A percentile compares a stretch with the other conserved stretches of the same genome.
These are phyloP conservation scores for Morus bassanus DNA, from an alignment of 2,797 vertebrate species.

Conservation along the genomic window DNA sequence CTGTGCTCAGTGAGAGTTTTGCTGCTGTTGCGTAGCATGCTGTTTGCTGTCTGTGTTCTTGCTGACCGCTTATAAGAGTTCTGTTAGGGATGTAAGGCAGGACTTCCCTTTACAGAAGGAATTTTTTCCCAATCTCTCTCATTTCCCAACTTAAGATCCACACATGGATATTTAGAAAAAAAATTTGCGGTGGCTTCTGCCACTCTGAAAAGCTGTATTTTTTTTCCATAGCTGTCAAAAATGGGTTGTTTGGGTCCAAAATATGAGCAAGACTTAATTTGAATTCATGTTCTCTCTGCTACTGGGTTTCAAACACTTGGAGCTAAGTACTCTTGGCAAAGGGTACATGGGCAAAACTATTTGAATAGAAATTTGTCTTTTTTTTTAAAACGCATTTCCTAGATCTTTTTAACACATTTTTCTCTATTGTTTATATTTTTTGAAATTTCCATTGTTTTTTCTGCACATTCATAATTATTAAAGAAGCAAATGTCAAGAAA, in stretches of 20 bases:
- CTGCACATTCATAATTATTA: not conserved
- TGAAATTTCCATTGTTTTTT: not conserved
- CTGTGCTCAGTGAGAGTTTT: not conserved
- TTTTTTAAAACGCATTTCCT: not conserved
- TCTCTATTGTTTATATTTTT: not conserved
- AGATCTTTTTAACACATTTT: not conserved
- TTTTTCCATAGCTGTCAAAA: not conserved
- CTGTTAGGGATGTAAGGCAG: not conserved
- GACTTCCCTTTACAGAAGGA: not conserved
- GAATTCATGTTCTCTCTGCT: not conserved
- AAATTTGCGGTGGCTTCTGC: not conserved
- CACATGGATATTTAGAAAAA: not conserved
- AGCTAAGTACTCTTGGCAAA: not conserved
- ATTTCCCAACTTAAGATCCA: not conserved
- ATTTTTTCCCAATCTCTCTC: not conserved
- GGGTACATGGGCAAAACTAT: not conserved
- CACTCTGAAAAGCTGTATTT: not conserved
- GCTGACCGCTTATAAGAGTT: not conserved
- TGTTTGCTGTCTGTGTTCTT: not conserved
- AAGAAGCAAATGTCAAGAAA: not conserved
- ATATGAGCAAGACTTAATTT: not conserved
- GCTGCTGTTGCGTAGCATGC: fast-evolving
- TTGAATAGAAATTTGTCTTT: not conserved
- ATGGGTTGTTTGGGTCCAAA: not conserved
- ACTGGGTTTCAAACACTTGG: not conserved